Base-by-base conservation (phyloP, 2,113 vertebrate species). In the Pituophis catenifer region DNA sequence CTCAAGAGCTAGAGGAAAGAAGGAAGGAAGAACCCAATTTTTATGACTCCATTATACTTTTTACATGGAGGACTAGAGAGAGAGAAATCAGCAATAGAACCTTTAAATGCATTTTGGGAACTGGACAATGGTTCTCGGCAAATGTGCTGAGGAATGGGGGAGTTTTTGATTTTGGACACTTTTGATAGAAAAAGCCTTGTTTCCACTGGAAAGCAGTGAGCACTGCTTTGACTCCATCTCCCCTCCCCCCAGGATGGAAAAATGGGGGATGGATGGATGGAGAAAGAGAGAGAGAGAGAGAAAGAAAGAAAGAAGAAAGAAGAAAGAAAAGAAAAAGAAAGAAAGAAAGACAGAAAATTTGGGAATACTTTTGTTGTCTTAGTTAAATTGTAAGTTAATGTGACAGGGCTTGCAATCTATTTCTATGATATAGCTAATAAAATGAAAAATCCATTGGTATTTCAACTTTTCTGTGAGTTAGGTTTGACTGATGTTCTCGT, bases 301-400 rank as follows among this genome's bases (percentile, higher is more conserved):
- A 29, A 1, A 11, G 24, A 11, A 3, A 9, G 24, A 26, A 26
- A 24, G 26, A 0, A 5, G 8, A 62, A 15, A 2, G 65, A 70
- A 6, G 8, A 29, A 11, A 38, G 38, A 1, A 9, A 8, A 26
- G 1, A 29, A 24, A 62, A 0, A 5, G 2, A 62, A 15, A 7
- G 65, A 4, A 75, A 75, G 38, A n/a, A 75, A 1, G 8, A 19
- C 19, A 81, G n/a, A 81, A 38, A 19, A 81, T 81, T 19, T 81
- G 70, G 33, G 15, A 81, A 81, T 81, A 81, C 70, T 33, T 75
- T 8, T 12, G 7, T 52, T 29, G 17, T 65, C 44, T 90, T 62
- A 90, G 21, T 70, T 65, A 8, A 52, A 48, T 15, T 15, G 33
- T n/a, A 90, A 17, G 3, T 44, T 90, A 11, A 54, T 65, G 62